Conservation (phyloP, 2,888 invertebrate species). For the Gymnoscelis rufifasciata region DNA sequence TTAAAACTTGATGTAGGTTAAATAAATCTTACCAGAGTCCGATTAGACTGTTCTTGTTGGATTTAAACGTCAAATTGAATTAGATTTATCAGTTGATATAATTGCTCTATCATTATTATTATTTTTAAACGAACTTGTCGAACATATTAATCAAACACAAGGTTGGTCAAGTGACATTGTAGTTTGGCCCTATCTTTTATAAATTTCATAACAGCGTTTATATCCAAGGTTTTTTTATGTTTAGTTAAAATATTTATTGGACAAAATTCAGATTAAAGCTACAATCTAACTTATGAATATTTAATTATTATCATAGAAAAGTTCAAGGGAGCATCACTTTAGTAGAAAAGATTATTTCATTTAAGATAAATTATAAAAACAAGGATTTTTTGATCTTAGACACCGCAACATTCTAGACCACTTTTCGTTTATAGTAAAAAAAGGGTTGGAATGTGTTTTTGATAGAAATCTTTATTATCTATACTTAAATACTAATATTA, state of each 20-base stretch:
- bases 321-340: constrained; percentile 41
- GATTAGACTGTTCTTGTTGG: constrained; percentile 5
- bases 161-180: constrained; percentile 25
- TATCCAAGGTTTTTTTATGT: constrained; percentile 43
- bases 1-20: constrained; percentile 3
- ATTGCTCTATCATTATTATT: constrained; percentile 10
- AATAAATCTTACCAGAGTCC: constrained; percentile 1
- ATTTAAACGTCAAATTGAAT: constrained; percentile 2
- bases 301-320: constrained; percentile 38
- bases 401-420: too few species aligned
- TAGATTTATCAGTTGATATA: constrained; percentile 8
- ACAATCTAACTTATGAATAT: constrained; percentile 35
- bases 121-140: background rate
- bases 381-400: too few species aligned
- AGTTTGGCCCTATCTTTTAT: constrained; percentile 24
- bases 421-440: too few species aligned
- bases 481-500: too few species aligned
- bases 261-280: constrained; percentile 31
- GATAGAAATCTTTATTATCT: too few species aligned
- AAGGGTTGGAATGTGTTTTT: too few species aligned
- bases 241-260: constrained; percentile 36
- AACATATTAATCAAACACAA: constrained; percentile 29
- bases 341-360: background rate
- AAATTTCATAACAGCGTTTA: constrained; percentile 39
- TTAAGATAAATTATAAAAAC: background rate